Evolutionary conservation across 2,797 vertebrate genomes (phyloP).

Genomic region (Sibirionetta formosa): DNA sequence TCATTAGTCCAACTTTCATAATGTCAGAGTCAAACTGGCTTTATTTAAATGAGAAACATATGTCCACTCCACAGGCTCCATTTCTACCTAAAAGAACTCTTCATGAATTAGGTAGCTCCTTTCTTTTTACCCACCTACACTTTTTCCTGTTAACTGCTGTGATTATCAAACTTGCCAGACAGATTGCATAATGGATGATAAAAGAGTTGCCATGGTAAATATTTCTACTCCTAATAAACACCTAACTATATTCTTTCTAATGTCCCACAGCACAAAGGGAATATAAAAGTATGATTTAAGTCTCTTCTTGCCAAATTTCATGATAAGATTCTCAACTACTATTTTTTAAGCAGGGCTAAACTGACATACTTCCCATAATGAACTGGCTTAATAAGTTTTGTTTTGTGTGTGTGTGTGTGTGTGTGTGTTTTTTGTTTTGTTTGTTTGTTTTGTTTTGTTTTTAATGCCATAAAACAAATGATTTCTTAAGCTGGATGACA

Average conservation of each 20-base stretch:
- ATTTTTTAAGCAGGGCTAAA: background rate
- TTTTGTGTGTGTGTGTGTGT: no score
- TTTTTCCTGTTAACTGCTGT: constrained; percentile 14
- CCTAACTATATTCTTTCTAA: background rate
- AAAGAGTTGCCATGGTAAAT: constrained; percentile 25
- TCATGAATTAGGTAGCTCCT: background rate
- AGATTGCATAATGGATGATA: background rate
- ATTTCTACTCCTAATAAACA: constrained; percentile 21
- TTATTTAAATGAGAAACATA: constrained; percentile 36
- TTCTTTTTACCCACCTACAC: background rate
- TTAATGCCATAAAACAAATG: background rate
- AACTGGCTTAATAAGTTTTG: background rate
- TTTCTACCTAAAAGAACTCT: constrained; percentile 2
- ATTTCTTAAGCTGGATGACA: background rate
- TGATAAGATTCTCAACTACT: background rate
- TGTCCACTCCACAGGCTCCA: constrained; percentile 23
- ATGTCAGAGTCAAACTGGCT: constrained; percentile 2
- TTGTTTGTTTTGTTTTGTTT: background rate
- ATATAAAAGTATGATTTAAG: background rate
- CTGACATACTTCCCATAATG: background rate
- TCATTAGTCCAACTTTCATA: constrained; percentile 39
- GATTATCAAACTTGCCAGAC: background rate
- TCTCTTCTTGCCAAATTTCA: background rate
- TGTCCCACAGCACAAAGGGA: background rate
- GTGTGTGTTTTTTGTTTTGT: no score